These are phyloP conservation scores for Hyposoter didymator DNA, from an alignment of 2,888 invertebrate species.

Conservation along the genomic window DNA sequence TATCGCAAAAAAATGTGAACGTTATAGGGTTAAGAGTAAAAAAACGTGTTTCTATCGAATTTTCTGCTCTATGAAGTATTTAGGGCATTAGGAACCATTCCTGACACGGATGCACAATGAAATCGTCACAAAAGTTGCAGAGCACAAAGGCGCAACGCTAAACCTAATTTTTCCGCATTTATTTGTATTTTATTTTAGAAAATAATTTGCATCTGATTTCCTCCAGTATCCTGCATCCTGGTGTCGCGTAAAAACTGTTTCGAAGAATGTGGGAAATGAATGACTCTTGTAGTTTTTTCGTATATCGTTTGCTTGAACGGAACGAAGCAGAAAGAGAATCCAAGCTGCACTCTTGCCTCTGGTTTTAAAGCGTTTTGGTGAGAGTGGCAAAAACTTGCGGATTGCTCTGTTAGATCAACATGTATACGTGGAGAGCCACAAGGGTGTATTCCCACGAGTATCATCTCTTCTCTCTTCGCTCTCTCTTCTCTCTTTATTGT, in stretches of 20 bases:
- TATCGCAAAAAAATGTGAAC: too few species aligned
- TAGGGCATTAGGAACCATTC: too few species aligned
- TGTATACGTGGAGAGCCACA: background rate
- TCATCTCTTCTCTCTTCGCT: conserved; percentile 33
- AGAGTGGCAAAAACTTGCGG: conserved; percentile 45
- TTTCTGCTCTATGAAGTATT: too few species aligned
- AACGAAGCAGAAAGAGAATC: conserved; percentile 8
- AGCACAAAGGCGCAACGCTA: background rate
- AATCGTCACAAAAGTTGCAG: too few species aligned
- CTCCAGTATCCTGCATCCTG: background rate
- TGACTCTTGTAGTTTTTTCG: conserved; percentile 22
- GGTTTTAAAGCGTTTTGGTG: conserved; percentile 20
- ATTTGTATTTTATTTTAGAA: background rate
- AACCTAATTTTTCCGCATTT: background rate
- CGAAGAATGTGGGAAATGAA: conserved; percentile 50
- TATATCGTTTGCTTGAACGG: background rate
- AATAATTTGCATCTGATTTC: background rate
- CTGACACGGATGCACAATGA: too few species aligned
- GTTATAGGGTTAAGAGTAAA: too few species aligned
- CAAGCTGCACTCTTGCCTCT: conserved; percentile 15
- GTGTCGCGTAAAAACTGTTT: background rate
- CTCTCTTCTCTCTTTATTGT: conserved; percentile 1
- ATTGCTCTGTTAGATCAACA: conserved; percentile 65
- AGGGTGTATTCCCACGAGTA: conserved; percentile 65
- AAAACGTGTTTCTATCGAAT: too few species aligned